These are phyloP conservation scores for Heliconius nattereri DNA, from an alignment of 1,140 invertebrate genomes.

Conservation along the genomic window DNA sequence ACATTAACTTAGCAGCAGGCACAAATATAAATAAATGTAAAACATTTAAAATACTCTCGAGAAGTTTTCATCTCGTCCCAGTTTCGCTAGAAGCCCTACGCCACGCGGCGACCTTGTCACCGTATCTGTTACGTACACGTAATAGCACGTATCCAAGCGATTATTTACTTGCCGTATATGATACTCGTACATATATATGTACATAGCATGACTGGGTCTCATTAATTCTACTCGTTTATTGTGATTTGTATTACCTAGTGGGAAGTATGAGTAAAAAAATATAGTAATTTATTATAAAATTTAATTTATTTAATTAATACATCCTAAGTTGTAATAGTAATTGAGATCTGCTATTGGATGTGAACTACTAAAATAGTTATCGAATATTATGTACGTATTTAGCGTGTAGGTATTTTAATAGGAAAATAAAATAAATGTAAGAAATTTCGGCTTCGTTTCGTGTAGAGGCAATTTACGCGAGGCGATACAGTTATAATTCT, in stretches of 20 bases:
- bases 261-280: neutral
- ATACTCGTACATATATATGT: neutral
- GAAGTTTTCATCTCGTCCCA: slow-evolving; percentile 26
- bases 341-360: too few relatives aligned
- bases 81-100: slow-evolving; percentile 34
- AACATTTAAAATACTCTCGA: slow-evolving; percentile 16
- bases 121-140: slow-evolving; percentile 27
- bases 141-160: slow-evolving; percentile 34
- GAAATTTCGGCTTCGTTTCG: neutral
- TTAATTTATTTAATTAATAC: neutral
- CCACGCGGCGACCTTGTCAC: slow-evolving; percentile 31
- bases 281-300: neutral
- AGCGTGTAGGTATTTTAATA: neutral
- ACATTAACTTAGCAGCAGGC: neutral
- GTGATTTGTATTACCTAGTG: neutral
- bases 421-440: neutral
- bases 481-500: neutral
- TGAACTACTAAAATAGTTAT: too few relatives aligned
- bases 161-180: slow-evolving; percentile 28
- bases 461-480: neutral
- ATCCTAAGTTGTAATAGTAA: too few relatives aligned
- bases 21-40: slow-evolving; percentile 4
- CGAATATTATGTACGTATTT: neutral
- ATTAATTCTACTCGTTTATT: neutral
- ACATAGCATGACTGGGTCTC: neutral